Conservation (phyloP, 2,113 vertebrate species). For the Nestor notabilis region DNA sequence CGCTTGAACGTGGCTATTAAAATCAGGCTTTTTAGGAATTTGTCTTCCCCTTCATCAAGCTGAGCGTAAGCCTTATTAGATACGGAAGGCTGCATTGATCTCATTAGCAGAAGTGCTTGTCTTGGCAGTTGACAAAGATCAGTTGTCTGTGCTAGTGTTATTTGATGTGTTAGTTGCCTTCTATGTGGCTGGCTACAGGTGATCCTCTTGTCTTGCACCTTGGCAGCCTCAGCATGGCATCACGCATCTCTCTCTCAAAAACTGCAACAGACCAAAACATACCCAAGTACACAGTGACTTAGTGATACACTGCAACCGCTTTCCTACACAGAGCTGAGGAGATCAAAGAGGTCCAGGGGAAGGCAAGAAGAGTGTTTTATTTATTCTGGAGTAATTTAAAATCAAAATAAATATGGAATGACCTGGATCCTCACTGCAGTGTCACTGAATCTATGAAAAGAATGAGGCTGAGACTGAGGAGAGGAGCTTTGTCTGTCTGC, state of each 20-base stretch:
- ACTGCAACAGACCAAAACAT: not conserved
- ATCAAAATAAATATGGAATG: not conserved
- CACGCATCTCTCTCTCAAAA: not conserved
- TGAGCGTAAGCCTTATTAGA: slow-evolving; percentile 43
- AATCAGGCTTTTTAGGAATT: slow-evolving; percentile 5
- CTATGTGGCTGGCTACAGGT: not conserved
- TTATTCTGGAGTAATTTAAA: not conserved
- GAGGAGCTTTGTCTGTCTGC: not conserved
- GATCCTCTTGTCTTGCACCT: not conserved
- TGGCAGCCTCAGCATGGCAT: not conserved
- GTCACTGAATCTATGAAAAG: not conserved
- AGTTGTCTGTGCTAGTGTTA: not conserved
- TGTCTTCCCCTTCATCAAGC: slow-evolving; percentile 28
- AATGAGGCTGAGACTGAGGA: not conserved
- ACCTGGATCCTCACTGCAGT: not conserved
- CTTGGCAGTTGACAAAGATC: slow-evolving; percentile 27
- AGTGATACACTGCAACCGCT: not conserved
- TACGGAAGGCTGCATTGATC: slow-evolving; percentile 34
- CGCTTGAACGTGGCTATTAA: not conserved
- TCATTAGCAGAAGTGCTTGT: slow-evolving; percentile 11
- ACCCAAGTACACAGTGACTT: not conserved
- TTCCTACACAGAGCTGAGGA: not conserved
- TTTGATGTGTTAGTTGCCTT: not conserved
- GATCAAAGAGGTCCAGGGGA: not conserved
- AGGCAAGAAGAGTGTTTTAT: not conserved